Percentiles rank a stretch among this genome's conserved stretches.
These are phyloP conservation scores for Monochamus alternatus DNA, from an alignment of 2,888 invertebrate genomes.

Conservation along the genomic window DNA sequence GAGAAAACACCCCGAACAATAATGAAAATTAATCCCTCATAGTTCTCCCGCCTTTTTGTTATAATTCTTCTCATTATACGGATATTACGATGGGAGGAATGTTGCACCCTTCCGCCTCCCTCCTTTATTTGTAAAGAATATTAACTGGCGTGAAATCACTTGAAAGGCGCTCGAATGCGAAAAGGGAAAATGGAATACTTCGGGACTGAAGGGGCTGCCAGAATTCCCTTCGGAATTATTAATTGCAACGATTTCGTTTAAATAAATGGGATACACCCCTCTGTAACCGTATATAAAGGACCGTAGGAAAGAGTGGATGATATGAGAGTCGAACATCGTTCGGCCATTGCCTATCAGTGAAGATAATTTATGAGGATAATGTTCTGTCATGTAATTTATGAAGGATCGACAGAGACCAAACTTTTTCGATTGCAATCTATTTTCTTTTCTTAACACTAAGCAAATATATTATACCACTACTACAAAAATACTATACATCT, in stretches of 20 bases:
- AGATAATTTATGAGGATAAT: too few species aligned
- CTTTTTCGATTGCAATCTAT: too few species aligned
- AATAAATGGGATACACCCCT: constrained; percentile 8
- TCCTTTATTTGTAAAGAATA: constrained; percentile 1
- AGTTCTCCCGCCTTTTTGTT: constrained; percentile 10
- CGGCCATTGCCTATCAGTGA: too few species aligned
- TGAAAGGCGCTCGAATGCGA: not conserved
- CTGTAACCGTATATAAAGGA: not conserved
- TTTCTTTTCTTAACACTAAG: too few species aligned
- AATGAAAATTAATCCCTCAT: constrained; percentile 11
- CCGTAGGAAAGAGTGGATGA: not conserved
- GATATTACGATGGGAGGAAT: not conserved
- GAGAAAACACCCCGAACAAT: constrained; percentile 4
- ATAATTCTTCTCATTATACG: constrained; percentile 5
- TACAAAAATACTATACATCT: too few species aligned
- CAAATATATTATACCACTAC: too few species aligned
- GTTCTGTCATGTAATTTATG: too few species aligned
- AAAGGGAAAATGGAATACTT: constrained; percentile 4
- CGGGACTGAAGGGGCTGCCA: not conserved
- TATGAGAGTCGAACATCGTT: not conserved
- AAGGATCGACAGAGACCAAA: too few species aligned
- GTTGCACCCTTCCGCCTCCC: not conserved
- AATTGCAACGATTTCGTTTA: constrained; percentile 9
- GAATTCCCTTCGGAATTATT: not conserved
- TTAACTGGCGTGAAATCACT: constrained; percentile 11